Percentiles rank a stretch among this genome's conserved stretches.
Evolutionary conservation across 1,140 invertebrate genomes (phyloP).

Genomic region (Drosophila rufa): DNA sequence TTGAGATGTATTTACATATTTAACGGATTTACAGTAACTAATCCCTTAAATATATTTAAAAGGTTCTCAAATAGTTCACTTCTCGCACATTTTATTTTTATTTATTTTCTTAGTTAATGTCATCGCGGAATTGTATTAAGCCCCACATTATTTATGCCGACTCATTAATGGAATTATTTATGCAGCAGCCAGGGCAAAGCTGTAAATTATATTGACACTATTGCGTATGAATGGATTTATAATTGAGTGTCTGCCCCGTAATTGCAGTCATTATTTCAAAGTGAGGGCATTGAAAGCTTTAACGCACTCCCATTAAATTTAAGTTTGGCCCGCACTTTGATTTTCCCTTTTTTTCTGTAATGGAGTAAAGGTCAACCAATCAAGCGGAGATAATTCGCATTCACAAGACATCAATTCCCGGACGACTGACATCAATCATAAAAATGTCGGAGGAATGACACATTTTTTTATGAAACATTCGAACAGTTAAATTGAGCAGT

Average conservation of each 20-base stretch:
- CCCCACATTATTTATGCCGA: slow-evolving; percentile 31
- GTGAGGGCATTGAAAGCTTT: slow-evolving; percentile 30
- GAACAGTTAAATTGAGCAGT: slow-evolving; percentile 34
- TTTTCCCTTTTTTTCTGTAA: not conserved
- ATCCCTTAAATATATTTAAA: not conserved
- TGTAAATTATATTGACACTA: slow-evolving; percentile 62
- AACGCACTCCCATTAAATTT: slow-evolving; percentile 25
- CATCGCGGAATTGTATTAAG: not conserved
- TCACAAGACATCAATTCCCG: slow-evolving; percentile 24
- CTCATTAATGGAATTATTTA: slow-evolving; percentile 40
- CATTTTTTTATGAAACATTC: slow-evolving; percentile 34
- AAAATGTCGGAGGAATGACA: slow-evolving; percentile 16
- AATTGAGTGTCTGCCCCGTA: slow-evolving; percentile 35
- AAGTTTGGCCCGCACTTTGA: not conserved
- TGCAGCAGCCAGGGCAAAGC: slow-evolving; percentile 16
- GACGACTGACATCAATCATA: slow-evolving; percentile 38
- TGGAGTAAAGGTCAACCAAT: slow-evolving; percentile 22
- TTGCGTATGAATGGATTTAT: slow-evolving; percentile 43
- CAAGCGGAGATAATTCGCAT: slow-evolving; percentile 35
- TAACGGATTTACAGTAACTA: too few relatives aligned
- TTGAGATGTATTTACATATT: too few relatives aligned
- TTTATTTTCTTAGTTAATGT: slow-evolving; percentile 12
- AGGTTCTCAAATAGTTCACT: too few relatives aligned
- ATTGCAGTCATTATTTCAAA: slow-evolving; percentile 37
- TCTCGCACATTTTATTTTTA: not conserved